A percentile compares a stretch with the other conserved stretches of the same genome.
Evolutionary conservation across 2,888 invertebrate species (phyloP).

Genomic region (Cryptocheilus praepositus): DNA sequence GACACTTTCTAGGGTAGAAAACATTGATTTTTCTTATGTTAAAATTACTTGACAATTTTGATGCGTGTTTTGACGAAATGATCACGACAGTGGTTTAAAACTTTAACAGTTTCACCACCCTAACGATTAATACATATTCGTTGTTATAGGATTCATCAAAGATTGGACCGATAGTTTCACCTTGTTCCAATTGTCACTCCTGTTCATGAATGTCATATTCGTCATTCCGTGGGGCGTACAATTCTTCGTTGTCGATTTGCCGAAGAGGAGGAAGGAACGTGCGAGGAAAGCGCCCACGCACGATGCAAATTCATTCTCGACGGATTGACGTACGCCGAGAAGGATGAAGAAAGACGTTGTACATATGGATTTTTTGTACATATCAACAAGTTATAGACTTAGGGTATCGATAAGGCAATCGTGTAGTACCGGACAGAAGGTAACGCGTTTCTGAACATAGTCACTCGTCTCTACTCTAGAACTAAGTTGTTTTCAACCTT

Average conservation of each 20-base stretch:
- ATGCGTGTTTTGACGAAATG: too few relatives aligned
- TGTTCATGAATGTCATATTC: constrained; percentile 81
- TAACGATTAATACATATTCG: constrained; percentile 31
- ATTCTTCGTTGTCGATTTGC: constrained; percentile 59
- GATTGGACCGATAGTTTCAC: constrained; percentile 81
- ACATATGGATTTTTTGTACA: constrained; percentile 14
- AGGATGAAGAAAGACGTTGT: constrained; percentile 25
- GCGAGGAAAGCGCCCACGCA: constrained; percentile 16
- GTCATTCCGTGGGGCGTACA: constrained; percentile 83
- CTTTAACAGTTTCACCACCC: too few relatives aligned
- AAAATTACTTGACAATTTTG: too few relatives aligned
- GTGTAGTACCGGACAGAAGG: not conserved
- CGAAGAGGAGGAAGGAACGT: constrained; percentile 42
- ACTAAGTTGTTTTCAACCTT: too few relatives aligned
- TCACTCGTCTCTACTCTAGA: too few relatives aligned
- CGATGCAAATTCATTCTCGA: not conserved
- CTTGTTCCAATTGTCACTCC: constrained; percentile 82
- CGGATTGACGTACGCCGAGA: constrained; percentile 28
- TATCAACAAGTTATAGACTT: not conserved
- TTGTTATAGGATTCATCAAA: constrained; percentile 78
- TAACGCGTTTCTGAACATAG: not conserved
- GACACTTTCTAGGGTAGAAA: too few relatives aligned
- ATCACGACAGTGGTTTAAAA: too few relatives aligned
- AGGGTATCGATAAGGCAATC: too few relatives aligned
- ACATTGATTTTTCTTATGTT: too few relatives aligned